Base-by-base conservation (phyloP, 2,113 vertebrate species). In the Pituophis catenifer region DNA sequence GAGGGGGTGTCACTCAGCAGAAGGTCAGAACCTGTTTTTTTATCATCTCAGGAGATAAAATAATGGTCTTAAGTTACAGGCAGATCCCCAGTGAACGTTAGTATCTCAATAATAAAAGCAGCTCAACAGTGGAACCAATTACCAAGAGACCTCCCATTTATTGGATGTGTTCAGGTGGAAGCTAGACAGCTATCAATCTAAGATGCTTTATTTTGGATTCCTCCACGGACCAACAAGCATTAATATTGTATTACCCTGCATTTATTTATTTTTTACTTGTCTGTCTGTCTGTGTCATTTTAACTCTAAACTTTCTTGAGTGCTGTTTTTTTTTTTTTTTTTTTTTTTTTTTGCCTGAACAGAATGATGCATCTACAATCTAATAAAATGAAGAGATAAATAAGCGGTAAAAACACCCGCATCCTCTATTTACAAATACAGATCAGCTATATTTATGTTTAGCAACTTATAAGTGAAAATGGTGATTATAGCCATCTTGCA, bases 311-410 rank as follows among this genome's bases (percentile, higher is more conserved):
- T 38, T 75, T 38, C 33, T 81, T 38, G 15, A 81, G 15, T 81
- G n/a, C 5, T 48, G 57, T 52, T 9, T 0, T 15, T 15, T 3
- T 13, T 0, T 2, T 23, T 0, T 13, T 13, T 3, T 13, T 0
- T 2, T 23, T 24, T 12, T 70, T 44, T 38, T 7, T 33, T 81
- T 81, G 2, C 15, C 75, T 81, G 70, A 38, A 81, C 70, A 38
- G 33, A 38, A 81, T 38, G 29, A 70, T 15, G 13, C 5, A 33
- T 70, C 29, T 70, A 33, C 65, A 33, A 17, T 75, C n/a, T 75
- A 38, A 21, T 81, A 38, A 81, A 81, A 81, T 44, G 21, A 81
- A 81, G 8, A 21, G 33, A 44, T 21, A 44, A 44, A 81, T 44
- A 44, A 81, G 33, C 1, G 0, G 21, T 75, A 81, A 81, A 81